Evolutionary conservation across 2,113 vertebrate species (phyloP), one percentile per base, ranked within the genome.

Genomic region (Symphodus melops): DNA sequence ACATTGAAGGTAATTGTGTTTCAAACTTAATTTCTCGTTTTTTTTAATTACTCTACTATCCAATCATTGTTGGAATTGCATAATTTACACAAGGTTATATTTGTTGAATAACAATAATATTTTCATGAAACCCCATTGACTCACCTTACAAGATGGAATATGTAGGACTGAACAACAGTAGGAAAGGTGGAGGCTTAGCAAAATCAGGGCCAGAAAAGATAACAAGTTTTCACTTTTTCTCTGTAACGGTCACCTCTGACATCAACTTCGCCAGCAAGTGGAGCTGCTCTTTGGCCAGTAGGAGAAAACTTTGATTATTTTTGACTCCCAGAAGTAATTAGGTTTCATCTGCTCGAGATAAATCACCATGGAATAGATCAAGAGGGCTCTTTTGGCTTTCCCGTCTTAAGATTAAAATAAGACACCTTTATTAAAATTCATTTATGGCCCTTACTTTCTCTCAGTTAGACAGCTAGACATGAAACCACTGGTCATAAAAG

Each of bases 291-390:
- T 39, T 39, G 37, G 37, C 36, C 28, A 46, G n/a, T 16, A 59
- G 46, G 48, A 21, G 36, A 60, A 54, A n/a, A 46, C 56, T 61
- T 23, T 21, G 39, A 54, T 61, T 46, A 54, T 36, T 10, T 48
- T 61, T 67, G 21, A 37, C 37, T 75, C 56, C n/a, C 9, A 23
- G 7, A 68, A 48, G 46, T 33, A 75, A 21, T 33, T 58, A 21
- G 16, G 0, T 21, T 54, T 46, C 23, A 54, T 39, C 28, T n/a
- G 11, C 10, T 1, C 51, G 58, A 48, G 62, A 39, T 69, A 20
- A 44, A 14, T 36, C 13, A 2, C 11, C 14, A 41, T 58, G 1
- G 49, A 65, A 58, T 2, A 25, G 55, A 53, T 67, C 7, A 16
- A 54, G 39, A 19, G 14, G 20, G 19, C 8, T 46, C 1, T 20